Evolutionary conservation across 2,113 vertebrate species (phyloP), one percentile per base, ranked within the genome.

Genomic region (Kryptolebias marmoratus): DNA sequence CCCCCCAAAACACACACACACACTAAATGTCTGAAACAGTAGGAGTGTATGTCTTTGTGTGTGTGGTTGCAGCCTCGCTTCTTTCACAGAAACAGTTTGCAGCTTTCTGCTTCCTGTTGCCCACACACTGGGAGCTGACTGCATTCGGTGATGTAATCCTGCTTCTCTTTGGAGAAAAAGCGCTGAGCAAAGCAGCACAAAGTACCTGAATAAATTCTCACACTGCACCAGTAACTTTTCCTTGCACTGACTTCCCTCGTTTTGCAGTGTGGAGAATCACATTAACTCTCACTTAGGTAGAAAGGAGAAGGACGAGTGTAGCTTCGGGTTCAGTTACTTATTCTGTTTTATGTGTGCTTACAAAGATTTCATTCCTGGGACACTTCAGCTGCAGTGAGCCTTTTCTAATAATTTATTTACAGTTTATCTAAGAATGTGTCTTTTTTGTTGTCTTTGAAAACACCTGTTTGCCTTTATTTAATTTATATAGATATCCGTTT

Each of bases 61-160:
- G 13, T 62, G 30, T 48, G 36, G 42, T 31, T 63, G 50, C 68
- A 70, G 79, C 30, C 42, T 5, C 32, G 13, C 27, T 28, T 36
- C 7, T 36, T 36, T 7, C 32, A 36, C 31, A 75, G 68, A 57
- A n/a, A 28, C 61, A 48, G 72, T 78, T 75, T 75, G 22, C 71
- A 53, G 58, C 22, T 42, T 10, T 60, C 71, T 78, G 73, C 59
- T 59, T 72, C 30, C 31, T 6, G 47, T 27, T 65, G 64, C 73
- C 77, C 63, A 73, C 70, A 68, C 79, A 53, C 64, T 74, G 64
- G 36, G 73, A 2, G 30, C 77, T 50, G 69, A 65, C 85, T 87
- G 75, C 78, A 71, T 65, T 79, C 55, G 42, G 66, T 90, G 77
- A 91, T 82, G 81, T 89, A 81, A 92, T 87, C 85, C 68, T 39